A percentile compares a stretch with the other conserved stretches of the same genome.
Conservation (phyloP, 2,797 vertebrate species). For the Leucoraja ocellata region DNA sequence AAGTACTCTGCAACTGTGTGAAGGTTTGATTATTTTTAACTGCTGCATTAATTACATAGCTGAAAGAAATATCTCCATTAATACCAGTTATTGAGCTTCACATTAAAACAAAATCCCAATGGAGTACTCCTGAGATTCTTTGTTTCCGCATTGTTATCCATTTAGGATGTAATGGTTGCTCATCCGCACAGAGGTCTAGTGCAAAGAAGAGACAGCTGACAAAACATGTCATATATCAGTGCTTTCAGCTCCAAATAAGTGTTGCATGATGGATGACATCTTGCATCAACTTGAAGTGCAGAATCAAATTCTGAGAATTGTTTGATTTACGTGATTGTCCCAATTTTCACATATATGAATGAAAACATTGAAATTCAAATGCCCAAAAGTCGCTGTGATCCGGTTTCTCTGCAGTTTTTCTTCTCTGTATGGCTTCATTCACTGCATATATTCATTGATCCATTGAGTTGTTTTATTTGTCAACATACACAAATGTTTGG, state of each 20-base stretch:
- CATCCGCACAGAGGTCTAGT: not conserved
- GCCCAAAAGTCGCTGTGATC: not conserved
- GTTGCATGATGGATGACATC: too few relatives aligned
- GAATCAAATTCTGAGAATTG: too few relatives aligned
- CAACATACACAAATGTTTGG: not conserved
- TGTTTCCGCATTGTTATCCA: not conserved
- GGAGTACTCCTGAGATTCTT: not conserved
- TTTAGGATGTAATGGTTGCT: not conserved
- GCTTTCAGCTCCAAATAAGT: too few relatives aligned
- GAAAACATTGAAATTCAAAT: too few relatives aligned
- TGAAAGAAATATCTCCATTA: not conserved
- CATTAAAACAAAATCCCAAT: conserved; percentile 3
- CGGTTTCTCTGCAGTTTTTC: not conserved
- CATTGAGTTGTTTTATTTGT: not conserved
- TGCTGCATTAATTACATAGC: not conserved
- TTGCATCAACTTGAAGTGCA: too few relatives aligned
- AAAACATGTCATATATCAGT: not conserved
- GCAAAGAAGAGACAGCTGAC: not conserved
- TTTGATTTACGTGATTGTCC: too few relatives aligned
- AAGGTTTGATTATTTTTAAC: not conserved
- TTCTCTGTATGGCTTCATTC: not conserved
- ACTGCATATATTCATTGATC: not conserved
- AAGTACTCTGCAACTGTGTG: not conserved
- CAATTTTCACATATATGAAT: too few relatives aligned
- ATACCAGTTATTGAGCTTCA: not conserved